phyloP scores from a whole-genome alignment of 2,888 invertebrate species.

The Noctua fimbriata region DNA sequence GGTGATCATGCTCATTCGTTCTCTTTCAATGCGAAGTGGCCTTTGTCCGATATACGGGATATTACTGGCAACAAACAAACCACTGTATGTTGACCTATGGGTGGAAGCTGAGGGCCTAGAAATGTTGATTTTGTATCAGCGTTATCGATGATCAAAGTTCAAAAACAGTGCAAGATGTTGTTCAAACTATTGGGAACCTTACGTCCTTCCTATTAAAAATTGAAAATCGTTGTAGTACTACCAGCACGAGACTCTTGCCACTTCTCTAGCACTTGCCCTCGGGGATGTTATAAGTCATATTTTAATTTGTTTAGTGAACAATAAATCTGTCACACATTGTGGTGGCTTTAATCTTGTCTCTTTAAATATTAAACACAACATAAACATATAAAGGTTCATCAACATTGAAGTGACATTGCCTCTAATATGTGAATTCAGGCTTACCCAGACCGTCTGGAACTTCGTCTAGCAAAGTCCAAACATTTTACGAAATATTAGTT shows the following conservation, averaged over 20 bases:
- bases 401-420: constrained; percentile 52
- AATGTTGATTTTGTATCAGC: neutral
- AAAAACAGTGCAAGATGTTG: neutral
- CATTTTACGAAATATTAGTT: constrained; percentile 37
- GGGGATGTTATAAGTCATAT: neutral
- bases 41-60: neutral
- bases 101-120: neutral
- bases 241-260: neutral
- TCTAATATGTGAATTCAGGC: constrained; percentile 46
- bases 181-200: neutral
- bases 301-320: constrained; percentile 13
- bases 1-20: neutral
- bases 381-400: constrained; percentile 20
- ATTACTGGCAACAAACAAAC: neutral
- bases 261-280: neutral
- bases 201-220: neutral
- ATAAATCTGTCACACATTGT: neutral
- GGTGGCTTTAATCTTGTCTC: neutral
- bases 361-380: constrained; percentile 23
- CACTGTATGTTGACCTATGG: neutral
- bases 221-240: neutral
- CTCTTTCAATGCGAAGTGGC: neutral
- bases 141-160: neutral
- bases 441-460: constrained; percentile 41
- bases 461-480: constrained; percentile 20